Conservation (phyloP, 2,797 vertebrate species). For the Anisognathus igniventris region DNA sequence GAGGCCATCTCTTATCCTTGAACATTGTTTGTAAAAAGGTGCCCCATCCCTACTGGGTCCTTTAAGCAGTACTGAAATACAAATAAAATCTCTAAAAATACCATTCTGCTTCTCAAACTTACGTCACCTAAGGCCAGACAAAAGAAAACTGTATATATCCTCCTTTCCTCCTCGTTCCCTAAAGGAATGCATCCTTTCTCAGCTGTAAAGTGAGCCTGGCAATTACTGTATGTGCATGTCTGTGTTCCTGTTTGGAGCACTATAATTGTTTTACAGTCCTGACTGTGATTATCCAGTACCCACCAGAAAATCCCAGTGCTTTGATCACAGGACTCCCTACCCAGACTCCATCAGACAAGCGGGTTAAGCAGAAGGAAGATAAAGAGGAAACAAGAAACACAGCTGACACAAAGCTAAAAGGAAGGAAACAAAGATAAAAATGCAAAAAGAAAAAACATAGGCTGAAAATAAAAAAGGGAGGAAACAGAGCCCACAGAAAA, state of each 20-base stretch:
- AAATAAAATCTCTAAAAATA: slow-evolving; percentile 59
- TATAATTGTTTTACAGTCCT: slow-evolving; percentile 62
- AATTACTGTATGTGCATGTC: slow-evolving; percentile 59
- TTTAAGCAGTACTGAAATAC: slow-evolving; percentile 1
- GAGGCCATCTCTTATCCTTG: slow-evolving; percentile 32
- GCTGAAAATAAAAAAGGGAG: neutral
- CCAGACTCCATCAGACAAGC: neutral
- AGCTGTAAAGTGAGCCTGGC: slow-evolving; percentile 35
- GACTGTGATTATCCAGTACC: slow-evolving; percentile 52
- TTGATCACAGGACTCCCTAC: slow-evolving; percentile 46
- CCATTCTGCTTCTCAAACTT: neutral
- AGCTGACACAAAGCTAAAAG: slow-evolving; percentile 8
- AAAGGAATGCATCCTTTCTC: slow-evolving; percentile 59
- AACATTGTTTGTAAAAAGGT: slow-evolving; percentile 49
- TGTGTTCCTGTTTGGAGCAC: slow-evolving; percentile 61
- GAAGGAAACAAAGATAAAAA: slow-evolving; percentile 35
- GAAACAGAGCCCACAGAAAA: neutral
- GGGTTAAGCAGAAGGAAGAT: slow-evolving; percentile 8
- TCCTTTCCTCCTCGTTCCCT: neutral
- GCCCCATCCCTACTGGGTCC: neutral
- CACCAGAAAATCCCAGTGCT: slow-evolving; percentile 55
- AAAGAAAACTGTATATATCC: slow-evolving; percentile 47
- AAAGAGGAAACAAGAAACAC: slow-evolving; percentile 39
- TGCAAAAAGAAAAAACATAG: neutral
- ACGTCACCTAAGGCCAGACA: slow-evolving; percentile 53